Conservation (phyloP, 1,140 invertebrate genomes). For the Bilobella aurantiaca region DNA sequence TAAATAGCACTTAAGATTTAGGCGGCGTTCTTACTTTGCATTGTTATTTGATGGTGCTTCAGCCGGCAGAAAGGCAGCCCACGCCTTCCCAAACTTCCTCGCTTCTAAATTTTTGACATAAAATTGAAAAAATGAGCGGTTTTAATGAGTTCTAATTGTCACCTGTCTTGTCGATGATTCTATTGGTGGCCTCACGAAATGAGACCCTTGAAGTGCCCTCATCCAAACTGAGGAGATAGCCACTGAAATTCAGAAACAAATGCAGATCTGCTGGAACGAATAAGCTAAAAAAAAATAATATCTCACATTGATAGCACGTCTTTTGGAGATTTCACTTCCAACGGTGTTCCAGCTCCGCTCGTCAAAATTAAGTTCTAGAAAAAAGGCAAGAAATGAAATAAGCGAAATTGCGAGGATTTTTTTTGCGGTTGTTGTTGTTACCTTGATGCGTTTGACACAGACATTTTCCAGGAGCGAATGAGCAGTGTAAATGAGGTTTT, state of each 20-base stretch:
- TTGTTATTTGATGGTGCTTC: neutral
- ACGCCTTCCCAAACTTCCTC: constrained; percentile 29
- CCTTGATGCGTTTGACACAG: constrained; percentile 30
- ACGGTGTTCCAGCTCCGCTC: constrained; percentile 21
- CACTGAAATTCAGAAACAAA: constrained; percentile 17
- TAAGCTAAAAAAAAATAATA: neutral
- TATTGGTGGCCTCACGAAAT: constrained; percentile 21
- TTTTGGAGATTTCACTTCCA: constrained; percentile 25
- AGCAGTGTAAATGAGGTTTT: constrained; percentile 31
- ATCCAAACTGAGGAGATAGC: constrained; percentile 26
- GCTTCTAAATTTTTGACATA: constrained; percentile 16
- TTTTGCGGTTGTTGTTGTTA: constrained; percentile 10
- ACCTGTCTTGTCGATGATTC: constrained; percentile 27
- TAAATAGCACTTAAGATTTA: no score
- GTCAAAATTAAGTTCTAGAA: constrained; percentile 27
- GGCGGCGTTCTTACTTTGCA: neutral
- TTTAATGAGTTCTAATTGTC: neutral
- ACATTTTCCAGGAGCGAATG: constrained; percentile 23
- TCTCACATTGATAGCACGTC: constrained; percentile 25
- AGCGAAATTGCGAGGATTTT: no score
- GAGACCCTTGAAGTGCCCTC: constrained; percentile 16
- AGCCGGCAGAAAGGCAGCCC: constrained; percentile 20
- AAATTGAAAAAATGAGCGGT: neutral
- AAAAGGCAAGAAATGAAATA: neutral
- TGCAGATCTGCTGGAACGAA: neutral